phyloP scores from a whole-genome alignment of 92 coral and sea anemone genomes.

The Muricea muricata region DNA sequence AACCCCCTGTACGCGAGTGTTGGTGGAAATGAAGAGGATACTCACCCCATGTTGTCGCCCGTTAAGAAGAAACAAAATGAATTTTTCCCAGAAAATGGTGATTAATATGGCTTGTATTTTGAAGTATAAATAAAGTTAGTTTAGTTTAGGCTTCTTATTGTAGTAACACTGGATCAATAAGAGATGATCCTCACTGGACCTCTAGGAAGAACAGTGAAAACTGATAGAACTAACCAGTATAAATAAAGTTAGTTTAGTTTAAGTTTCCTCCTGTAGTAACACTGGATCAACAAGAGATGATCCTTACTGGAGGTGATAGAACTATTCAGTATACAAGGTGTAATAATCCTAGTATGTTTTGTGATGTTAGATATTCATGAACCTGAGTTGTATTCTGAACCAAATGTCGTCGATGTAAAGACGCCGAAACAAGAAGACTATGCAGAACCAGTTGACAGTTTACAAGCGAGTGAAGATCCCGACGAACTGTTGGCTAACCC shows the following conservation, averaged over 20 bases:
- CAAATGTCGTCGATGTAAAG: conserved; percentile 37
- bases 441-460: conserved; percentile 88
- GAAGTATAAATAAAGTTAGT: too few relatives aligned
- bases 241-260: too few relatives aligned
- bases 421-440: conserved; percentile 63
- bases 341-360: too few relatives aligned
- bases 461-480: conserved; percentile 46
- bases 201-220: too few relatives aligned
- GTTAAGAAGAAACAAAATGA: background rate
- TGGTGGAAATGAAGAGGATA: conserved; percentile 26
- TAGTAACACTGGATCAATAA: too few relatives aligned
- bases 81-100: background rate
- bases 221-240: too few relatives aligned
- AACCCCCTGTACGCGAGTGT: conserved; percentile 35
- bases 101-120: background rate
- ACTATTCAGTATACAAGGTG: too few relatives aligned
- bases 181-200: too few relatives aligned
- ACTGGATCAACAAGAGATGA: too few relatives aligned
- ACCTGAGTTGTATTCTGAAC: conserved; percentile 43
- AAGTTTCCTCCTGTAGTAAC: too few relatives aligned
- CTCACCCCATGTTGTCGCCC: conserved; percentile 42
- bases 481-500: conserved; percentile 79
- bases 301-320: too few relatives aligned
- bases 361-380: background rate
- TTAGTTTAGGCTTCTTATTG: too few relatives aligned